Base-by-base conservation (phyloP, 37 sponge, comb jelly and placozoan species). In the Diacarnus erythraeanus region DNA sequence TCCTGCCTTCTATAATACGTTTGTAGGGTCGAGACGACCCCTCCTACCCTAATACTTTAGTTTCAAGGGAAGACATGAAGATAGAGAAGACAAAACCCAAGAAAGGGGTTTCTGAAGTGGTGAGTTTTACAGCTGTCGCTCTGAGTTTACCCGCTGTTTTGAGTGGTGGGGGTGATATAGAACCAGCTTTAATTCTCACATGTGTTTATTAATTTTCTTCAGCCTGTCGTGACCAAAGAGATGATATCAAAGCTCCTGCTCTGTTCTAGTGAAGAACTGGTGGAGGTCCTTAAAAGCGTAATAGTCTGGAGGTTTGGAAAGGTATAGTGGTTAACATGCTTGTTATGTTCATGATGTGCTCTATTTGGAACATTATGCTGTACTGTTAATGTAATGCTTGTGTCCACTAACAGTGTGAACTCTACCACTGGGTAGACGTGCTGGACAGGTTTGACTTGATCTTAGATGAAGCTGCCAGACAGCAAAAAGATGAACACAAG, bases 341-440 rank as follows among this genome's bases (percentile, higher is more conserved):
- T 71, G 2, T n/a, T 35, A 38, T 20, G 18, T 40, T 23, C 23
- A 23, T 54, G 57, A 56, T 71, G 80, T 54, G 80, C 71, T 26
- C 37, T 80, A 80, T 56, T 70, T 80, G 25, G 70, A 69, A 54
- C 57, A 43, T 71, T 56, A 3, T 43, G 44, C 72, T 17, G 4
- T 69, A 3, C 15, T 34, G 65, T 36, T 1, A 17, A 8, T 0
- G 68, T 41, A 34, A 22, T 42, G 42, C 61, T 81, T 31, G 3
- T 73, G 36, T 36, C 3, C 2, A 23, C 26, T 21, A 57, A 1
- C 75, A 98, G 98, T 91, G 98, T 83, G 98, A 98, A 69, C 72
- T 98, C 75, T 98, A 95, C 74, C 95, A 98, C 82, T 98, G 98
- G 98, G 81, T 95, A 38, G 95, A 93, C 27, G 93, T 95, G 21